Base-by-base conservation (phyloP, 2,113 vertebrate genomes). In the Mobula birostris region DNA sequence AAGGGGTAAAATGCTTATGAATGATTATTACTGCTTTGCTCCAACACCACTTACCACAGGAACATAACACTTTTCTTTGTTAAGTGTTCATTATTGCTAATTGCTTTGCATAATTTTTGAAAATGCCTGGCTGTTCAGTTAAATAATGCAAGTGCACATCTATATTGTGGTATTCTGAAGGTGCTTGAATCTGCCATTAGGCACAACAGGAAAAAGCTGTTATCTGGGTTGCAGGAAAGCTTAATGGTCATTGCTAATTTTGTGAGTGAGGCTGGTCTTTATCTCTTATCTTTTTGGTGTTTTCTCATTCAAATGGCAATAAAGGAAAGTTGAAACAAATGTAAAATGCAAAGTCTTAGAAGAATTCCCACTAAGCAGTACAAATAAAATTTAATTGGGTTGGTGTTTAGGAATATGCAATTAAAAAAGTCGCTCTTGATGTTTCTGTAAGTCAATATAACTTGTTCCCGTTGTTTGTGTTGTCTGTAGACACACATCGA, bases 71-170 rank as follows among this genome's bases (percentile, higher is more conserved):
- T 56, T 82, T 82, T 82, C 80, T 63, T 88, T 63, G 58, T 63
- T 7, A 88, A 88, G 58, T 88, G 27, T 63, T 63, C 56, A 88
- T 88, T 87, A 87, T 87, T 88, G 27, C 58, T 63, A 88, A n/a
- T 32, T 66, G 58, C 11, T 88, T 88, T 88, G 83, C 9, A 17
- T n/a, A 0, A 61, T 88, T 24, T 29, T 63, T 66, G 85, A 29
- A 88, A 88, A 88, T 88, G 12, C 63, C 58, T 63, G 29, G 85
- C 85, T 2, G n/a, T 88, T 88, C 63, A 5, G 58, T 61, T 15
- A 87, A 58, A 87, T 61, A 61, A 87, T 63, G 56, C 27, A 63
- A 63, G 11, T 63, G 58, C 27, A 83, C 48, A 56, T 58, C 8
- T 27, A 58, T 4, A 24, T 3, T 58, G 48, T 83, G 56, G 6